Percentiles rank a stretch among this genome's conserved stretches.
These are phyloP conservation scores for Enteromius anoplus DNA, from an alignment of 2,797 vertebrate genomes.

Conservation along the genomic window DNA sequence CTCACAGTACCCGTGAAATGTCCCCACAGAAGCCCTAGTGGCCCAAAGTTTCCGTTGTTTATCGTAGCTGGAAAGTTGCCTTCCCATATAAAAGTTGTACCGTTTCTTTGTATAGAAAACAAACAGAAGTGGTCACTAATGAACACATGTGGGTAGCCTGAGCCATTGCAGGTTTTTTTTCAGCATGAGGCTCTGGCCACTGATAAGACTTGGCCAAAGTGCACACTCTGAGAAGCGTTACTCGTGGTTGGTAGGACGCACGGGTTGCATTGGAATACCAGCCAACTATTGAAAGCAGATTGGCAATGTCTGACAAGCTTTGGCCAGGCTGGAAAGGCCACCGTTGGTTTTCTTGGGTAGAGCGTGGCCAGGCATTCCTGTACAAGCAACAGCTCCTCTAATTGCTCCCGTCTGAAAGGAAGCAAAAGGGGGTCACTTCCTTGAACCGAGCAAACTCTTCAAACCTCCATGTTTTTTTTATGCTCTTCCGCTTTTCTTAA, in stretches of 20 bases:
- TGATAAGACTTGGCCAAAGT: conserved; percentile 51
- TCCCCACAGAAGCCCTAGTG: not conserved
- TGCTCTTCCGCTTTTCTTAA: conserved; percentile 42
- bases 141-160: not conserved
- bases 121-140: not conserved
- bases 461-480: conserved; percentile 58
- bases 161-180: not conserved
- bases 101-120: not conserved
- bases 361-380: conserved; percentile 77
- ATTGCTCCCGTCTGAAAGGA: conserved; percentile 78
- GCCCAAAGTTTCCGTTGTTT: not conserved
- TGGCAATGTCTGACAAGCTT: conserved; percentile 65
- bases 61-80: conserved; percentile 3
- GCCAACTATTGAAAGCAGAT: conserved; percentile 80
- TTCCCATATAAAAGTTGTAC: not conserved
- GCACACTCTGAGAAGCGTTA: conserved; percentile 77
- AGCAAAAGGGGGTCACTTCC: conserved; percentile 74
- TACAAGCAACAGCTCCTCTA: conserved; percentile 76
- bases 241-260: conserved; percentile 81
- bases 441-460: conserved; percentile 71
- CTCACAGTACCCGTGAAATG: conserved; percentile 29
- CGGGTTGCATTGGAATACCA: conserved; percentile 78
- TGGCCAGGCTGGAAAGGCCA: conserved; percentile 75
- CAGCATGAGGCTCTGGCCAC: conserved; percentile 15
- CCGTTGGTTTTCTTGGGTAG: conserved; percentile 74